phyloP scores from a whole-genome alignment of 2,797 vertebrate genomes.

The Hypotaenidia okinawae region DNA sequence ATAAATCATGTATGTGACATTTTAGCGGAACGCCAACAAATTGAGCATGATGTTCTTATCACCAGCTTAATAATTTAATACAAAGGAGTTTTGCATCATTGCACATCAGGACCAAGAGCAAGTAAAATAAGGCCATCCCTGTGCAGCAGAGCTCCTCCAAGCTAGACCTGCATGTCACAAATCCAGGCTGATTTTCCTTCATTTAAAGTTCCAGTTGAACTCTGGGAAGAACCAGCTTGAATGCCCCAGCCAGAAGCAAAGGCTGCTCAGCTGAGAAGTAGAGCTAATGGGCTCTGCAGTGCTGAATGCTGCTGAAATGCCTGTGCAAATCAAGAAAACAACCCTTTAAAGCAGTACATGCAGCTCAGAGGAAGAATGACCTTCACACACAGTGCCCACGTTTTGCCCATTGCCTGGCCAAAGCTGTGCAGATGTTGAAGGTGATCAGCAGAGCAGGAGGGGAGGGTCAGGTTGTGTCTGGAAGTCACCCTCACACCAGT shows the following conservation, averaged over 20 bases:
- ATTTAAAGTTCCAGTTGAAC: background rate
- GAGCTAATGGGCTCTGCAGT: background rate
- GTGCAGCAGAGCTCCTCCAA: background rate
- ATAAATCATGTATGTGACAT: slow-evolving; percentile 34
- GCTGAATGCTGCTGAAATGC: background rate
- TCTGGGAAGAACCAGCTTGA: background rate
- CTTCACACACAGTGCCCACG: background rate
- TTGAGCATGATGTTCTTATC: slow-evolving; percentile 39
- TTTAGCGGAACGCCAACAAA: slow-evolving; percentile 1
- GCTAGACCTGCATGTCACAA: background rate
- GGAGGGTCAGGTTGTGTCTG: background rate
- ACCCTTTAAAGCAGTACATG: background rate
- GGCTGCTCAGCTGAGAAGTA: background rate
- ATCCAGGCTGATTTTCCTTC: background rate
- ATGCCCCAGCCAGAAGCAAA: background rate
- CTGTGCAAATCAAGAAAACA: background rate
- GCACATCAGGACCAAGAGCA: background rate
- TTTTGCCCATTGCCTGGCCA: background rate
- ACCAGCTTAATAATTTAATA: slow-evolving; percentile 8
- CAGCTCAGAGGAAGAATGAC: background rate
- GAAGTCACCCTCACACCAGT: background rate
- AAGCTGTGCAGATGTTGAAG: background rate
- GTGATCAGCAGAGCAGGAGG: background rate
- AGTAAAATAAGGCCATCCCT: background rate
- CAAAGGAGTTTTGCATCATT: background rate